A percentile compares a stretch with the other conserved stretches of the same genome.
These are phyloP conservation scores for Noctua janthe DNA, from an alignment of 2,888 invertebrate genomes.

Conservation along the genomic window DNA sequence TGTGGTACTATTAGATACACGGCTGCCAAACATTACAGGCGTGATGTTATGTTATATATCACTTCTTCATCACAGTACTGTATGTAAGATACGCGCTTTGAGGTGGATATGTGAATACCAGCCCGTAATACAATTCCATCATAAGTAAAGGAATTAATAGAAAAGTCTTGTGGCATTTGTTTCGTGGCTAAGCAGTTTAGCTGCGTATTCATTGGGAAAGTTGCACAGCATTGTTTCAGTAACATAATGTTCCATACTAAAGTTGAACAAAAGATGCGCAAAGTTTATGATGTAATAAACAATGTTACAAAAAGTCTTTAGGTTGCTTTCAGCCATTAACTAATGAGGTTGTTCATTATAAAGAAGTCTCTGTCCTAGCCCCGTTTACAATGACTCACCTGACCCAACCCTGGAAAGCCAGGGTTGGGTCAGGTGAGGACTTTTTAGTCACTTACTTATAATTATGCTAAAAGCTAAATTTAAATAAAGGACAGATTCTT, in stretches of 20 bases:
- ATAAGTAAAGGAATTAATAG: background rate
- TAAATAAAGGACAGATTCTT: background rate
- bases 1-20: too few species aligned
- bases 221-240: background rate
- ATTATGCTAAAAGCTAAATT: background rate
- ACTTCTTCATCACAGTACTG: too few species aligned
- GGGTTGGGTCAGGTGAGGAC: background rate
- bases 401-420: constrained; percentile 12
- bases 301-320: background rate
- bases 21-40: too few species aligned
- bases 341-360: constrained; percentile 18
- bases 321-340: constrained; percentile 15
- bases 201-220: background rate
- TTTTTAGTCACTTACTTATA: background rate
- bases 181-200: background rate
- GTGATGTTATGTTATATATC: too few species aligned
- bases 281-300: background rate
- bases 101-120: background rate
- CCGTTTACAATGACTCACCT: constrained; percentile 8
- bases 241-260: background rate
- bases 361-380: background rate
- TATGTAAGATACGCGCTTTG: background rate
- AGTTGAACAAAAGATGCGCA: background rate
- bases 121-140: background rate
- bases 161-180: background rate